Conservation (phyloP, 2,888 invertebrate species). For the Xanthia togata region DNA sequence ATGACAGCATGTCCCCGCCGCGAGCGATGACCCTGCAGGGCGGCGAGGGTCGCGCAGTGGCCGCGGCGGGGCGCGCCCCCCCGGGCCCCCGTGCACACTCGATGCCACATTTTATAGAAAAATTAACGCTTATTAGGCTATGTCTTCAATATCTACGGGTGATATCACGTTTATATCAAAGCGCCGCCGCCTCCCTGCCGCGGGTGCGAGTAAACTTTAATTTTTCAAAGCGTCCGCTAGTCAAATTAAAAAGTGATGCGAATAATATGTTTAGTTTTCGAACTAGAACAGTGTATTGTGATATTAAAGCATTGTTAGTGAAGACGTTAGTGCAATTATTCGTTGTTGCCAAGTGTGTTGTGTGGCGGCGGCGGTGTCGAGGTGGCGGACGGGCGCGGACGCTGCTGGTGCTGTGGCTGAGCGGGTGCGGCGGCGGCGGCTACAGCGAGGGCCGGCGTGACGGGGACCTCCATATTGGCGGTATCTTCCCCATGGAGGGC, state of each 20-base stretch:
- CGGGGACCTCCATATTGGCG: slow-evolving; percentile 98
- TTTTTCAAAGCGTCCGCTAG: slow-evolving; percentile 89
- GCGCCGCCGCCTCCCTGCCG: slow-evolving; percentile 75
- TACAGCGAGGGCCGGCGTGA: slow-evolving; percentile 87
- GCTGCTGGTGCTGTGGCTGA: slow-evolving; percentile 81
- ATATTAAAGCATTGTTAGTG: slow-evolving; percentile 86
- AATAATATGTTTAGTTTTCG: slow-evolving; percentile 81
- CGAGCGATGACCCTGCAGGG: slow-evolving; percentile 86
- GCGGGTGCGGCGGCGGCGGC: slow-evolving; percentile 74
- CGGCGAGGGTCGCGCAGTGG: slow-evolving; percentile 80
- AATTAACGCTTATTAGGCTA: slow-evolving; percentile 88
- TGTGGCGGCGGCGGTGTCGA: slow-evolving; percentile 74
- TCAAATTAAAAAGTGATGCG: slow-evolving; percentile 87
- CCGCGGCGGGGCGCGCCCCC: slow-evolving; percentile 78
- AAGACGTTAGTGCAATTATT: slow-evolving; percentile 89
- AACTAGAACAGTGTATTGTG: slow-evolving; percentile 86
- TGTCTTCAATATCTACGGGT: slow-evolving; percentile 84
- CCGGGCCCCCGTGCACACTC: slow-evolving; percentile 76
- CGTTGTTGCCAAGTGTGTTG: slow-evolving; percentile 86
- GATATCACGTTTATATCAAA: slow-evolving; percentile 80
- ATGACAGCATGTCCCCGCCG: slow-evolving; percentile 89
- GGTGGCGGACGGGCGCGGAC: slow-evolving; percentile 70
- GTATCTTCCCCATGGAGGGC: slow-evolving; percentile 99
- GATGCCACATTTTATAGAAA: slow-evolving; percentile 81
- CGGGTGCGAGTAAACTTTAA: slow-evolving; percentile 83